Percentiles rank a stretch among this genome's conserved stretches.
These are phyloP conservation scores for Gnathonemus longibarbis DNA, from an alignment of 2,113 vertebrate genomes.

Conservation along the genomic window DNA sequence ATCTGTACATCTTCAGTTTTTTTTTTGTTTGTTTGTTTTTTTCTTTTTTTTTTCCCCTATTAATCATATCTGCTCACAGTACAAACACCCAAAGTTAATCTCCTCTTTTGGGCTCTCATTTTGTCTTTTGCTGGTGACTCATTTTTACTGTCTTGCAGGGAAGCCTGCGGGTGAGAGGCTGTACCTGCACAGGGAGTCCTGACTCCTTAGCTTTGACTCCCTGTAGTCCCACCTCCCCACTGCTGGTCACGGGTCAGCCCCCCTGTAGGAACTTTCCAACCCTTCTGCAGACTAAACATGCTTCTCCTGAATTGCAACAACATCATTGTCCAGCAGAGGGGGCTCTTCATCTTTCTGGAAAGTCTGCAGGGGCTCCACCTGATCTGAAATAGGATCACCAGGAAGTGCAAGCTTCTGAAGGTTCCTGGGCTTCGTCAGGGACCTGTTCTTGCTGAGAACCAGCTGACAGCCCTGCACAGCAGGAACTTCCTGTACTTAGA, in stretches of 20 bases:
- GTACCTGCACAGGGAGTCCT: constrained; percentile 38
- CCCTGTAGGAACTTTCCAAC: constrained; percentile 32
- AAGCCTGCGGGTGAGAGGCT: constrained; percentile 35
- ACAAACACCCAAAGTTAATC: background rate
- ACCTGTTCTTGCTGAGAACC: constrained; percentile 39
- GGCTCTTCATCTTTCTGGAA: constrained; percentile 36
- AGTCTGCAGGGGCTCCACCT: constrained; percentile 45
- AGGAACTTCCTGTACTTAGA: constrained; percentile 59
- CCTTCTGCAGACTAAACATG: constrained; percentile 40
- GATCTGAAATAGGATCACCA: constrained; percentile 34
- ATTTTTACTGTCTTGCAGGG: background rate
- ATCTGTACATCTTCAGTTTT: background rate
- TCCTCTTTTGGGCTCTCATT: constrained; percentile 10
- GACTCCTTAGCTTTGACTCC: constrained; percentile 26
- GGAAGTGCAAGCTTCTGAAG: constrained; percentile 34
- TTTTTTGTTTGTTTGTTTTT: background rate
- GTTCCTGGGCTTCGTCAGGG: constrained; percentile 28
- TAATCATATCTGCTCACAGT: background rate
- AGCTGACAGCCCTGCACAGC: constrained; percentile 44
- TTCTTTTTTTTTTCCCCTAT: background rate
- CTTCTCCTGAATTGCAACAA: constrained; percentile 43
- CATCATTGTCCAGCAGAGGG: constrained; percentile 24
- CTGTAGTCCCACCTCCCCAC: constrained; percentile 22
- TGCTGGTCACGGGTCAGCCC: constrained; percentile 28
- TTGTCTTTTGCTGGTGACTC: background rate